Evolutionary conservation across 2,888 invertebrate genomes (phyloP).

Genomic region (Catocala sponsa): DNA sequence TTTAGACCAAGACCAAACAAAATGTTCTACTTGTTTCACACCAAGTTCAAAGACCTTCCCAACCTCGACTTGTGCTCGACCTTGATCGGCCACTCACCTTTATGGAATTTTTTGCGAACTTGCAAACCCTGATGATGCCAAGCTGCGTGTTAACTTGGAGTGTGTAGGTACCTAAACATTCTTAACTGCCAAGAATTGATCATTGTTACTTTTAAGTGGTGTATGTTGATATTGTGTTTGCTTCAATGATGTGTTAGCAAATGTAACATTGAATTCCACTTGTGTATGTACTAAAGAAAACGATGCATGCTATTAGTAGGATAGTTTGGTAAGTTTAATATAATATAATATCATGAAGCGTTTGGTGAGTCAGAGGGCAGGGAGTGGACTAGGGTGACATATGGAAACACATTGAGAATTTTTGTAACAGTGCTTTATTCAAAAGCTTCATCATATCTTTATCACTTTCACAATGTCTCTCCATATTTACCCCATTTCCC

Average conservation of each 20-base stretch:
- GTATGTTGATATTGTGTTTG: background rate
- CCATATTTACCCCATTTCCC: slow-evolving; percentile 91
- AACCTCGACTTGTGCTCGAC: too few relatives aligned
- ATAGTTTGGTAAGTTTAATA: slow-evolving; percentile 35
- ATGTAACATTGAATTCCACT: slow-evolving; percentile 2
- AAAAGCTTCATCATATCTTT: slow-evolving; percentile 89
- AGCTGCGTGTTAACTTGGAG: too few relatives aligned
- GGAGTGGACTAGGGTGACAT: slow-evolving; percentile 81
- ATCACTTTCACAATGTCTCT: slow-evolving; percentile 91
- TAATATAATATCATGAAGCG: slow-evolving; percentile 38
- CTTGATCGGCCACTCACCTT: too few relatives aligned
- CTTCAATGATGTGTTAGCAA: background rate
- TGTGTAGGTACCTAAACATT: too few relatives aligned
- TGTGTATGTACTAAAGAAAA: background rate
- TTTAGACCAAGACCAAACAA: too few relatives aligned
- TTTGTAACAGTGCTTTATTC: slow-evolving; percentile 91
- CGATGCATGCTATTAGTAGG: slow-evolving; percentile 52
- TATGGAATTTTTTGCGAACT: too few relatives aligned
- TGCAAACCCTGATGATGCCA: too few relatives aligned
- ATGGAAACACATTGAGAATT: slow-evolving; percentile 91
- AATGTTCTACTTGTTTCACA: too few relatives aligned
- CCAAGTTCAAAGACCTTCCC: too few relatives aligned
- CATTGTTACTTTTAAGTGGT: too few relatives aligned
- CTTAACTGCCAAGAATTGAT: too few relatives aligned
- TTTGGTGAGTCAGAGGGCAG: slow-evolving; percentile 59